Evolutionary conservation across 2,113 vertebrate species (phyloP).

Genomic region (Petroica traversi): DNA sequence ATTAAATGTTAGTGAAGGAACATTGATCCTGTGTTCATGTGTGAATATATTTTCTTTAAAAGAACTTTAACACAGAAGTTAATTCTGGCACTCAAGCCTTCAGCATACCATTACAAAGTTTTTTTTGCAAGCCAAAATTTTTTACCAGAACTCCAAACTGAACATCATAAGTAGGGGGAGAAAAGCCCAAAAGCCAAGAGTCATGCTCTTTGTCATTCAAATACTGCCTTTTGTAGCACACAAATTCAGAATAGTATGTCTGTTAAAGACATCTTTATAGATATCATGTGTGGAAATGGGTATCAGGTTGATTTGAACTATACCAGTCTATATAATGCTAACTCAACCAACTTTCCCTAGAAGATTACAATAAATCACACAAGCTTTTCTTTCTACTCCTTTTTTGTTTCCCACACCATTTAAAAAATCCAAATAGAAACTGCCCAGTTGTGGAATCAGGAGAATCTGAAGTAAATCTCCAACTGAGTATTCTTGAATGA

Average conservation of each 20-base stretch:
- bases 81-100: not conserved
- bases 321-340: not conserved
- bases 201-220: not conserved
- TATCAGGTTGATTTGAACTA: not conserved
- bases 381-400: not conserved
- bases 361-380: not conserved
- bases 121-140: not conserved
- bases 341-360: not conserved
- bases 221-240: not conserved
- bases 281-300: not conserved
- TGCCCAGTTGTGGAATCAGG: not conserved
- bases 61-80: not conserved
- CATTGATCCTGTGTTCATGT: not conserved
- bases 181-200: too few species aligned
- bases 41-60: not conserved
- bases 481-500: not conserved
- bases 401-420: not conserved
- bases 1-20: not conserved
- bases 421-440: not conserved
- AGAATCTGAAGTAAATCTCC: not conserved
- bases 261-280: not conserved
- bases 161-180: not conserved
- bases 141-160: not conserved
- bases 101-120: not conserved
- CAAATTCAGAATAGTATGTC: not conserved